A percentile compares a stretch with the other conserved stretches of the same genome.
phyloP scores from a whole-genome alignment of 2,113 vertebrate species.

The Brachyistius frenatus region DNA sequence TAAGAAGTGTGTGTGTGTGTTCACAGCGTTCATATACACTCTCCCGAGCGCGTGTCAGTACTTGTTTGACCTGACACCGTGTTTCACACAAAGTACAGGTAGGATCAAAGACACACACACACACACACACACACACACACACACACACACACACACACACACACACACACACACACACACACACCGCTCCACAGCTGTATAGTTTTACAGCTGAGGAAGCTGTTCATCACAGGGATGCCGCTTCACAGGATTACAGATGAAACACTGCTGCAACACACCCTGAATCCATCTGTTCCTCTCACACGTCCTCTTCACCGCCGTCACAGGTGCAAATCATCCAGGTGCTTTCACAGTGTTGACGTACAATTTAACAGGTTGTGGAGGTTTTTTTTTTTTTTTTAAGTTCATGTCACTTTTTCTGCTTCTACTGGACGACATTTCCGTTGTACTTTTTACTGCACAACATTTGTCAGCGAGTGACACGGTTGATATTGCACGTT shows the following conservation, averaged over 20 bases:
- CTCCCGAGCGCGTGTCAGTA: too few relatives aligned
- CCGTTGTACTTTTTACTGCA: background rate
- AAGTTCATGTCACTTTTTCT: background rate
- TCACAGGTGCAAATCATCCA: too few relatives aligned
- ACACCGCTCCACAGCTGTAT: background rate
- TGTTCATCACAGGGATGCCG: too few relatives aligned
- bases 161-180: conserved; percentile 15
- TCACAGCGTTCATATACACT: too few relatives aligned
- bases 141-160: conserved; percentile 9
- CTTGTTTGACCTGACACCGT: too few relatives aligned
- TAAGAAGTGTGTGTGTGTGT: conserved; percentile 2
- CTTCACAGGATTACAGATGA: conserved; percentile 17
- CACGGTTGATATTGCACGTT: too few relatives aligned
- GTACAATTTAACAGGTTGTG: too few relatives aligned
- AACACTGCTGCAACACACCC: background rate
- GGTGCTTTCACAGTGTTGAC: too few relatives aligned
- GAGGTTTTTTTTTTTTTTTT: too few relatives aligned
- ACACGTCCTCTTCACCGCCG: too few relatives aligned
- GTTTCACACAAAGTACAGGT: background rate
- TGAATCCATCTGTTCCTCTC: background rate
- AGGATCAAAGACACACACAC: conserved; percentile 8
- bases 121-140: background rate
- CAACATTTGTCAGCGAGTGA: background rate
- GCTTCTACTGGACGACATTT: too few relatives aligned
- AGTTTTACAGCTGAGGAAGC: background rate